Base-by-base conservation (phyloP, 2,888 invertebrate species). In the Empis livida region DNA sequence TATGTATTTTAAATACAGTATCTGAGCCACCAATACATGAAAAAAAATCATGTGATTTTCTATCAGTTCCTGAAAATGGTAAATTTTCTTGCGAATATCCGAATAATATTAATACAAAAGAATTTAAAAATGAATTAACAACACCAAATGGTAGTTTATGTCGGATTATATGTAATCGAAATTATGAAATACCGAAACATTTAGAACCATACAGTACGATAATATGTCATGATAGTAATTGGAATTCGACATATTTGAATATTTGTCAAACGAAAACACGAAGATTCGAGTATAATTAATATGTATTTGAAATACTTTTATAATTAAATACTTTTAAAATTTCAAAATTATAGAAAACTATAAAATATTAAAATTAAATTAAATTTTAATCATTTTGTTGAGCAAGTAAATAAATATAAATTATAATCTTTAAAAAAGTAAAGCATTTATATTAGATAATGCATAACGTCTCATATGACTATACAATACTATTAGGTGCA, bases 21-120 rank as follows among this genome's bases (percentile, higher is more conserved):
- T 20, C 27, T 15, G 11, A 42, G 11, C 43, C 43, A 37, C 37
- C 43, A 20, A 11, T n/a, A 4, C 14, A 14, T 6, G 13, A 30
- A 15, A 14, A 15, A 13, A 40, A 43, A 11, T 10, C 42, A n/a
- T 56, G 56, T 46, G 47, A 51, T 40, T 48, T 53, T 17, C 50
- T 53, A 10, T 14, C 16, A 10, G 46, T 54, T 27, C 56, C 56
- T 10, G 49, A 52, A 2, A 50, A 55, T 45, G 54, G 52, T 38
- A 50, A 49, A 48, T 55, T 53, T 17, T 48, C 52, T 1, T 56
- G 56, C 31, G 51, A 54, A 45, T 51, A 51, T 37, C 51, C 52
- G 13, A 50, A 50, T 23, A 45, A 52, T 43, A 32, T 47, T 10
- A 48, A 47, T n/a, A 37, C 47, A 31, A 46, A 50, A 8, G 43